Conservation (phyloP, 2,113 vertebrate species). For the Burhinus oedicnemus region DNA sequence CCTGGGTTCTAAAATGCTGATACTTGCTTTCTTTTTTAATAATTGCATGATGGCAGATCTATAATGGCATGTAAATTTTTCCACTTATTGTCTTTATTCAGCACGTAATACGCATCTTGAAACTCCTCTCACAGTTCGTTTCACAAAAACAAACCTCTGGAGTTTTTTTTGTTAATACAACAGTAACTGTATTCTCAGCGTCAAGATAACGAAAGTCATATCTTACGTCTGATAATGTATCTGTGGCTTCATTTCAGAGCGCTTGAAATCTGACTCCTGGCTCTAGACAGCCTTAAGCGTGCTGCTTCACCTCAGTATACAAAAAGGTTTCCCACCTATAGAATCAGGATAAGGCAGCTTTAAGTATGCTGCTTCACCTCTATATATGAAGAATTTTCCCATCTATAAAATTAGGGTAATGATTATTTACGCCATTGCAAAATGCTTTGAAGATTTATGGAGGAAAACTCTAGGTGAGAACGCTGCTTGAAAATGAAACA, state of each 20-base stretch:
- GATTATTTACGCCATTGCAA: not conserved
- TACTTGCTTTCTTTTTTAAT: not conserved
- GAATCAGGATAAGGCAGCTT: not conserved
- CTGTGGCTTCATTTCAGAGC: not conserved
- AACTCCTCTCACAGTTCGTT: not conserved
- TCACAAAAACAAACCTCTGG: not conserved
- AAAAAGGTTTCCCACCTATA: not conserved
- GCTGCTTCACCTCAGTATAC: not conserved
- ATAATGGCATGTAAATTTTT: not conserved
- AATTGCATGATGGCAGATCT: not conserved
- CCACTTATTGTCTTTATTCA: not conserved
- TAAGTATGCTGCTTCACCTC: not conserved
- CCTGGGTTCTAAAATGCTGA: not conserved
- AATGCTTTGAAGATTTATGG: not conserved
- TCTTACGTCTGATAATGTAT: not conserved
- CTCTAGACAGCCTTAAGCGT: not conserved
- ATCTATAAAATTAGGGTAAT: not conserved
- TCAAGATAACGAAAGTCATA: rapidly evolving
- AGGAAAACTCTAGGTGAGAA: not conserved
- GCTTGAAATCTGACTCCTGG: not conserved
- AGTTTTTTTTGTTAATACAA: not conserved
- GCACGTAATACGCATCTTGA: too few species aligned
- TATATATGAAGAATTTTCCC: not conserved
- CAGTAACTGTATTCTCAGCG: not conserved
- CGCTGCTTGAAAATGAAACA: not conserved